Evolutionary conservation across 1,140 invertebrate genomes (phyloP).

Genomic region (Aphidius ervi): DNA sequence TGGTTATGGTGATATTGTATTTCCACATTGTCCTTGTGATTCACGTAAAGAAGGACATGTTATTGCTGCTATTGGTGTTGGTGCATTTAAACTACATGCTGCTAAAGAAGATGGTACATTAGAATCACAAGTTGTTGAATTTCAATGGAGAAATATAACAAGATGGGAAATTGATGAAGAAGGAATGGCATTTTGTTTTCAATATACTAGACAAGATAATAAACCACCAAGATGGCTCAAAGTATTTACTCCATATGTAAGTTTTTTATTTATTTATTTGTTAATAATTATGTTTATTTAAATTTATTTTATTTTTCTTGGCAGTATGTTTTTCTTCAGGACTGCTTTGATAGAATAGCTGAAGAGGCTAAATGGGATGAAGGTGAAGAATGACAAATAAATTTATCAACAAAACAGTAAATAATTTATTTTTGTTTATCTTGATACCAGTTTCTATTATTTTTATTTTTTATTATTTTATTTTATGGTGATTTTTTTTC

Average conservation of each 20-base stretch:
- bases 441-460: neutral
- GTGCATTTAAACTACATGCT: constrained; percentile 78
- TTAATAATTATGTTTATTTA: constrained; percentile 1
- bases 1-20: constrained; percentile 88
- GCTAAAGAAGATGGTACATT: constrained; percentile 81
- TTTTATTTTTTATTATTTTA: neutral
- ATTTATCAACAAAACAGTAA: constrained; percentile 1
- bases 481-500: neutral
- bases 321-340: constrained; percentile 87
- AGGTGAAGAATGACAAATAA: constrained; percentile 63
- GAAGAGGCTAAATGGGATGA: constrained; percentile 82
- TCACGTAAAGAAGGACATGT: constrained; percentile 89
- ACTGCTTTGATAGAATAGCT: constrained; percentile 91
- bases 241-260: constrained; percentile 89
- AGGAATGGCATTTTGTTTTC: constrained; percentile 83
- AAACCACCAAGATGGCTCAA: constrained; percentile 81
- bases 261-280: constrained; percentile 43
- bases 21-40: constrained; percentile 94
- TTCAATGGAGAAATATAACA: constrained; percentile 76
- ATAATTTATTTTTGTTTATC: neutral
- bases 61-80: constrained; percentile 70
- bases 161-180: constrained; percentile 88
- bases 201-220: constrained; percentile 74
- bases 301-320: constrained; percentile 12
- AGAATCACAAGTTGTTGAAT: constrained; percentile 82